These are phyloP conservation scores for Tychaedon coryphoeus DNA, from an alignment of 2,113 vertebrate species.

Conservation along the genomic window DNA sequence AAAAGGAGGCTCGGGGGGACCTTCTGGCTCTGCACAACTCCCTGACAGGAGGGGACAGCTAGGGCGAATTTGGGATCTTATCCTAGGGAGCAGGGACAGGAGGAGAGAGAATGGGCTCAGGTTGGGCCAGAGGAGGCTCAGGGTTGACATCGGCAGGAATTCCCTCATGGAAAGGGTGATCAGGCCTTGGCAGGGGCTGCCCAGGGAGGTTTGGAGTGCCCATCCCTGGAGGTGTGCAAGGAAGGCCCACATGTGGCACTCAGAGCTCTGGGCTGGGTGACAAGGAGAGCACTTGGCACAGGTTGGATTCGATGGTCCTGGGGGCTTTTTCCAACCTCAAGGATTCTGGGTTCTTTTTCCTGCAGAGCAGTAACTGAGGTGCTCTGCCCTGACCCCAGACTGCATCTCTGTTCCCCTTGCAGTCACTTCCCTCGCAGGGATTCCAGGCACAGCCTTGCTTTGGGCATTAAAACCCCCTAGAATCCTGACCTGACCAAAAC, in stretches of 20 bases:
- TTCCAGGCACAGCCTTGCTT: background rate
- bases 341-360: background rate
- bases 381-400: background rate
- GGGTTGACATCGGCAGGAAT: fast-evolving
- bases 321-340: background rate
- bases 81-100: background rate
- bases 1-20: background rate
- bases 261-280: background rate
- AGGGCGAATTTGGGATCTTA: fast-evolving
- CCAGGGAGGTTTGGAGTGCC: background rate
- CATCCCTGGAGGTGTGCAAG: background rate
- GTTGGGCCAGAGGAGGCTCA: background rate
- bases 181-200: background rate
- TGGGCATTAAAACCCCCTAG: background rate
- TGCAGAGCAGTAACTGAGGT: background rate
- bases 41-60: background rate
- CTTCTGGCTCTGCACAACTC: background rate
- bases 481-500: background rate
- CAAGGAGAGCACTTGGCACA: background rate
- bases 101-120: background rate
- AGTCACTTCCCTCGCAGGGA: background rate
- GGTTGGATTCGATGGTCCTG: fast-evolving
- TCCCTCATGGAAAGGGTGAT: fast-evolving
- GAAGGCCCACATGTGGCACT: background rate
- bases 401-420: background rate